Evolutionary conservation across 2,888 invertebrate genomes (phyloP).

Genomic region (Ormyrus pomaceus): DNA sequence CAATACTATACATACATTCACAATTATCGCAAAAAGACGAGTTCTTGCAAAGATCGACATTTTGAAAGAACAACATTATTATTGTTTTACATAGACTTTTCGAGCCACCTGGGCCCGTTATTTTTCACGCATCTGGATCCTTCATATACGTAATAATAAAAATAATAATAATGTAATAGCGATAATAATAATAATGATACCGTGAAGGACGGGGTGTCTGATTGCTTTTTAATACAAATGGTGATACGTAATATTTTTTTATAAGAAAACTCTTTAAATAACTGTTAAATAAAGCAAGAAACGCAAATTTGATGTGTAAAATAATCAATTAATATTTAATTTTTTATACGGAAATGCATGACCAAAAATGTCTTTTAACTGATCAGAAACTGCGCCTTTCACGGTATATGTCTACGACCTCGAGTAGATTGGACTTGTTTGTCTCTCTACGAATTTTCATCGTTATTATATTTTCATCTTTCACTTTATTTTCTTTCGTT

Average conservation of each 20-base stretch:
- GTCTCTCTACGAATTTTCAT: conserved; percentile 42
- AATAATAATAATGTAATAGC: conserved; percentile 19
- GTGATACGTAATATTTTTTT: too few relatives aligned
- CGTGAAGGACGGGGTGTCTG: not conserved
- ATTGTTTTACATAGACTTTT: conserved; percentile 10
- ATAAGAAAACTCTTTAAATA: too few relatives aligned
- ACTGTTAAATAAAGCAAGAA: too few relatives aligned
- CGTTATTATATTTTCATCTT: conserved; percentile 18
- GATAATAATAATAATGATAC: conserved; percentile 20
- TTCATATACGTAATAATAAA: conserved; percentile 22
- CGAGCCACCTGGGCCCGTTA: conserved; percentile 35
- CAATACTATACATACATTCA: conserved; percentile 51
- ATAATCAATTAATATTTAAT: too few relatives aligned
- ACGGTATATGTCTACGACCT: conserved; percentile 34
- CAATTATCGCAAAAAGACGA: conserved; percentile 41
- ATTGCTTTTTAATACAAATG: too few relatives aligned
- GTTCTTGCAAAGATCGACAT: conserved; percentile 11
- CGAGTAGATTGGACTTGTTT: conserved; percentile 44
- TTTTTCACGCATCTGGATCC: conserved; percentile 16
- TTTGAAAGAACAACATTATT: conserved; percentile 24
- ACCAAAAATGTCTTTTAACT: too few relatives aligned
- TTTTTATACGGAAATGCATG: too few relatives aligned
- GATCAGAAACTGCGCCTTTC: too few relatives aligned
- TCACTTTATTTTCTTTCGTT: conserved; percentile 20
- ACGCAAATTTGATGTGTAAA: too few relatives aligned